phyloP scores from a whole-genome alignment of 2,888 invertebrate species.

The Scaptomyza parva region DNA sequence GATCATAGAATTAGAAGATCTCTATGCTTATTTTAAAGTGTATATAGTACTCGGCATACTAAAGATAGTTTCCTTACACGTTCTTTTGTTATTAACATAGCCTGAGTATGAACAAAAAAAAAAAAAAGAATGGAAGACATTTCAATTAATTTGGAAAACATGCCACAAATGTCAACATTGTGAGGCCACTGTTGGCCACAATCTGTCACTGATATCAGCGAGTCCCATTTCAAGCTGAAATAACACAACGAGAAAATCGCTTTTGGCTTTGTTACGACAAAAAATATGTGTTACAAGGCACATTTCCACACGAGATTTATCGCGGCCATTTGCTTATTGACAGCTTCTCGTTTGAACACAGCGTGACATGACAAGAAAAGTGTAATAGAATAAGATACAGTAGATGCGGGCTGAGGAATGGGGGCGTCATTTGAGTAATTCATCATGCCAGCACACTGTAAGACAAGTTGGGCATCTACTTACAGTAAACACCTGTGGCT shows the following conservation, averaged over 20 bases:
- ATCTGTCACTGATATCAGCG: constrained; percentile 54
- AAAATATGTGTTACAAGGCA: constrained; percentile 30
- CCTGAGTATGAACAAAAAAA: not conserved
- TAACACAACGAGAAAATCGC: constrained; percentile 10
- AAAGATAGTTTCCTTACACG: too few relatives aligned
- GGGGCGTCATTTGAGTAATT: constrained; percentile 51
- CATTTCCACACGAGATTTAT: constrained; percentile 61
- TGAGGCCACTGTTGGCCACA: constrained; percentile 41
- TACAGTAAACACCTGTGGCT: constrained; percentile 66
- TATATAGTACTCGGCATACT: too few relatives aligned
- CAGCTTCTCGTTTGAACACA: constrained; percentile 46
- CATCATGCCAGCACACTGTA: constrained; percentile 50
- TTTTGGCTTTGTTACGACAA: constrained; percentile 5
- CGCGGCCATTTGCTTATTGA: constrained; percentile 69
- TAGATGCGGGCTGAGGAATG: not conserved
- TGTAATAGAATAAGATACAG: constrained; percentile 53
- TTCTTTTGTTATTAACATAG: not conserved
- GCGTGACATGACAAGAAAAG: constrained; percentile 61
- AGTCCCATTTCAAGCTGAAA: constrained; percentile 39
- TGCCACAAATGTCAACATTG: constrained; percentile 47
- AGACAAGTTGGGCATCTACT: constrained; percentile 23
- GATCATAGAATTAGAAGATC: too few relatives aligned
- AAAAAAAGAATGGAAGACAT: constrained; percentile 32
- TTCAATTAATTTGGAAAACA: constrained; percentile 66
- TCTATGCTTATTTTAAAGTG: too few relatives aligned